These are phyloP conservation scores for Conus betulinus DNA, from an alignment of 1,140 invertebrate genomes.

Conservation along the genomic window DNA sequence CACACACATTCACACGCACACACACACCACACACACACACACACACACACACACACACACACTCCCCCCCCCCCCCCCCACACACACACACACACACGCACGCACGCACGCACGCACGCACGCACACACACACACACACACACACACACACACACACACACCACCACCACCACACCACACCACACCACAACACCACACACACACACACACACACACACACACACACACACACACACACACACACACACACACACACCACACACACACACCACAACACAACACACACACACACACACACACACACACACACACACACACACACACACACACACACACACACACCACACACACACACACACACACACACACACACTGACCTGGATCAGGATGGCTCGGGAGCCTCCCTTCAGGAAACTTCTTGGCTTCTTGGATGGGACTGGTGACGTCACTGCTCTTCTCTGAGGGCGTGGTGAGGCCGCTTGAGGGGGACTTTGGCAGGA, in stretches of 20 bases:
- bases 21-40: background rate
- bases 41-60: background rate
- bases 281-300: background rate
- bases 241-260: background rate
- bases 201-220: background rate
- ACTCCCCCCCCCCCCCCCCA: too few species aligned
- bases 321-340: background rate
- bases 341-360: background rate
- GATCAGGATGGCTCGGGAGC: background rate
- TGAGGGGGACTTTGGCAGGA: constrained; percentile 26
- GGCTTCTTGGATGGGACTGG: constrained; percentile 7
- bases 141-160: background rate
- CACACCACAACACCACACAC: background rate
- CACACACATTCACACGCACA: background rate
- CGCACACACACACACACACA: background rate
- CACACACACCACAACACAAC: background rate
- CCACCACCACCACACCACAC: background rate
- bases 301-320: background rate
- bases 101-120: background rate
- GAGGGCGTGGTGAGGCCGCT: constrained; percentile 20
- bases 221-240: background rate
- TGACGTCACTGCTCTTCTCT: constrained; percentile 14
- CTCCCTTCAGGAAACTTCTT: constrained; percentile 26
- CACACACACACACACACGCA: background rate
- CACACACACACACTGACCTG: constrained; percentile 1